Percentiles rank a stretch among this genome's conserved stretches.
Conservation (phyloP, 2,113 vertebrate genomes). For the Myrmophylax atrothorax region DNA sequence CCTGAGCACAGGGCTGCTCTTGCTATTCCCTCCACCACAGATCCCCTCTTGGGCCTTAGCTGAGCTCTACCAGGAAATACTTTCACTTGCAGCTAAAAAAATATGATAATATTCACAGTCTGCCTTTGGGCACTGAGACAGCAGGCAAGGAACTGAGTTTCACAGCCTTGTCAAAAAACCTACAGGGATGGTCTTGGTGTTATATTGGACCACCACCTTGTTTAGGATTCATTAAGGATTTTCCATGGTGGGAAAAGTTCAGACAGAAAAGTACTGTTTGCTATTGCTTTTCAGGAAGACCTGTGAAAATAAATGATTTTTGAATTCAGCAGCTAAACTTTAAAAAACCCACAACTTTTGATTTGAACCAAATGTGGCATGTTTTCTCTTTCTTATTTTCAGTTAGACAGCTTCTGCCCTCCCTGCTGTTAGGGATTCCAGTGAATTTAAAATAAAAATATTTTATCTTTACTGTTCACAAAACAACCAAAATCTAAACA, state of each 20-base stretch:
- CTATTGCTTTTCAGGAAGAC: not conserved
- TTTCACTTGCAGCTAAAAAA: not conserved
- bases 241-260: not conserved
- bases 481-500: not conserved
- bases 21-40: fast-evolving
- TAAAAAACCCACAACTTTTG: not conserved
- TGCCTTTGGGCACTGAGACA: not conserved
- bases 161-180: not conserved
- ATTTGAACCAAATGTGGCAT: not conserved
- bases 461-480: not conserved
- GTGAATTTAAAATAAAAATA: not conserved
- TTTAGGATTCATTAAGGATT: not conserved
- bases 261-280: not conserved
- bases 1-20: not conserved
- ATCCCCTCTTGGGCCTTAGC: too few relatives aligned
- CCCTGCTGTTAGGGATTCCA: not conserved
- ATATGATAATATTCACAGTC: fast-evolving
- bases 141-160: not conserved
- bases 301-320: not conserved
- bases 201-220: not conserved
- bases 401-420: not conserved
- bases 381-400: not conserved
- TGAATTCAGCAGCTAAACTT: not conserved
- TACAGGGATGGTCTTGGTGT: not conserved
- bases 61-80: not conserved